Evolutionary conservation across 2,797 vertebrate species (phyloP), one percentile per base, ranked within the genome.

Genomic region (Protosalanx chinensis): DNA sequence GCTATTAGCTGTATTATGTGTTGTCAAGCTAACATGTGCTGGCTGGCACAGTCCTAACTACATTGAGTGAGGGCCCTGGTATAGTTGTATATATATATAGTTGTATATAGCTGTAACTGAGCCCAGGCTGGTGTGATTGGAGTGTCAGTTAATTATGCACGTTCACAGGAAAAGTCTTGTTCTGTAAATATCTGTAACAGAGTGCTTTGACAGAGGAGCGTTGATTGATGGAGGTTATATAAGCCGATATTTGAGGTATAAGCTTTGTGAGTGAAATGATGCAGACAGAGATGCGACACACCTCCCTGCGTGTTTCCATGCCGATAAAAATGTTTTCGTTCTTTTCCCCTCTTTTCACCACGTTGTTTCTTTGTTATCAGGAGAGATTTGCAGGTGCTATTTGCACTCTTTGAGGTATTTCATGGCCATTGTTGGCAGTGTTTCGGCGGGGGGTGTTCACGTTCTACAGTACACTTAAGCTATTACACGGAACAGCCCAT

Each of bases 1-100:
- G 70, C 83, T 83, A 81, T 88, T 88, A 84, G 63, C 72, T 85
- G 64, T 63, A 57, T 61, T 13, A 68, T 87, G 81, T 82, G 73
- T 70, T 84, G 71, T 82, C 77, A 81, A 73, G 62, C 68, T 66
- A 76, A 37, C 67, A 68, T 60, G 67, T 57, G 53, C 30, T 67
- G 67, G 63, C 20, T 59, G 59, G 67, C 63, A 41, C 23, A 57
- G 33, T 49, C 67, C 35, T 75, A 46, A 60, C 59, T 67, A 57
- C 62, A 46, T 75, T 30, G 18, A 71, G 65, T 53, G 71, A 78
- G 73, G 58, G 62, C 72, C 29, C 30, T 68, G 73, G 64, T 63
- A 74, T 18, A 29, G 29, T 37, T 57, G n/a, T n/a, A n/a, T n/a
- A n/a, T n/a, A n/a, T n/a, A n/a, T n/a, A n/a, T n/a, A n/a, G n/a